Evolutionary conservation across 2,113 vertebrate species (phyloP).

Genomic region (Emydocephalus ijimae): DNA sequence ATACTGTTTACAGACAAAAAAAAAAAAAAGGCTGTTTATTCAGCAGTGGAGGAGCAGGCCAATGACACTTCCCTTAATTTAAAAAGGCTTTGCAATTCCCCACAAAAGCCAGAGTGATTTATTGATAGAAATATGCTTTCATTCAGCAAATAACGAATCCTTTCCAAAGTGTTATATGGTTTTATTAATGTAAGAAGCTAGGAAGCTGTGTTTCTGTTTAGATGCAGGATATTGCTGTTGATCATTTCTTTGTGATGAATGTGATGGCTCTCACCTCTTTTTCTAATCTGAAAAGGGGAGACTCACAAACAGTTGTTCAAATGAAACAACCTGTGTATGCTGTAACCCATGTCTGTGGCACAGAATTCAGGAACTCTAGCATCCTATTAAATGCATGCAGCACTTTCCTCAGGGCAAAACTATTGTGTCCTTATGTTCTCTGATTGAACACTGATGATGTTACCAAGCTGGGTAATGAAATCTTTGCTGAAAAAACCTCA

Average conservation of each 20-base stretch:
- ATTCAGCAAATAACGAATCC: constrained; percentile 45
- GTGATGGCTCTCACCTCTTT: background rate
- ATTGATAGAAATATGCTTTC: constrained; percentile 36
- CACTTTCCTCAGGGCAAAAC: background rate
- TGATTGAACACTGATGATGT: background rate
- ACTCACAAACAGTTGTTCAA: background rate
- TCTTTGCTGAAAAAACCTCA: background rate
- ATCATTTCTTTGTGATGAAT: constrained; percentile 34
- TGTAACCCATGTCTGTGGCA: background rate
- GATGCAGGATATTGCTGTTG: constrained; percentile 34
- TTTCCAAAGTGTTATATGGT: constrained; percentile 27
- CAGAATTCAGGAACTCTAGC: background rate
- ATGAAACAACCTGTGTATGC: background rate
- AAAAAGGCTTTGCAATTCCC: constrained; percentile 35
- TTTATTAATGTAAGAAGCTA: constrained; percentile 47
- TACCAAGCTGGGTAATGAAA: background rate
- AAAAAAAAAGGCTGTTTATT: constrained; percentile 47
- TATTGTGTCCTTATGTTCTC: background rate
- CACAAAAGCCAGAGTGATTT: constrained; percentile 37
- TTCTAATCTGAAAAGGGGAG: background rate
- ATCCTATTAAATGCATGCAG: background rate
- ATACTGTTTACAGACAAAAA: constrained; percentile 40
- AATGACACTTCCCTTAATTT: constrained; percentile 43
- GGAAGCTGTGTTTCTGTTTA: constrained; percentile 19
- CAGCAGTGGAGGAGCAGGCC: constrained; percentile 35